These are phyloP conservation scores for Scartelaos histophorus DNA, from an alignment of 2,113 vertebrate genomes.

Conservation along the genomic window DNA sequence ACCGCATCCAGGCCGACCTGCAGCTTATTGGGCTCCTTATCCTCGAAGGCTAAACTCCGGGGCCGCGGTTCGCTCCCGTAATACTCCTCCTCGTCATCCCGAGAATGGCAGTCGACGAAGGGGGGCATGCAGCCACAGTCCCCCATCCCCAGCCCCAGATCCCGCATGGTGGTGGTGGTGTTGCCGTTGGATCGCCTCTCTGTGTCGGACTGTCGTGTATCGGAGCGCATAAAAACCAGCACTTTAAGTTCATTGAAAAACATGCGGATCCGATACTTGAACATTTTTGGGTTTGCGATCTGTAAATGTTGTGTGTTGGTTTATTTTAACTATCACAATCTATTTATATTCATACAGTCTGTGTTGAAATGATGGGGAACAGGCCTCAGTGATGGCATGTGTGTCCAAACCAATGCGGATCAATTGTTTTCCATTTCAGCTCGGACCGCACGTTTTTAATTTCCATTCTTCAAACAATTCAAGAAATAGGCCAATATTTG, in stretches of 20 bases:
- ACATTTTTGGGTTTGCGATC: constrained; percentile 81
- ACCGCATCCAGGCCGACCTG: constrained; percentile 86
- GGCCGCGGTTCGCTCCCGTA: constrained; percentile 84
- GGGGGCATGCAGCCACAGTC: constrained; percentile 87
- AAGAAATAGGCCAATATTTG: constrained; percentile 15
- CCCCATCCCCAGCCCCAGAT: constrained; percentile 79
- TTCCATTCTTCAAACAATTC: constrained; percentile 57
- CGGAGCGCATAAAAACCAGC: constrained; percentile 91
- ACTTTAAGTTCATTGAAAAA: constrained; percentile 96
- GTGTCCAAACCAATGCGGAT: constrained; percentile 72
- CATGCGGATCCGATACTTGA: constrained; percentile 96
- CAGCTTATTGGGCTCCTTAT: constrained; percentile 79
- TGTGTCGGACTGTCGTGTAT: constrained; percentile 83
- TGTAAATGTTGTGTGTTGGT: constrained; percentile 15
- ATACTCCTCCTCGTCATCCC: constrained; percentile 85
- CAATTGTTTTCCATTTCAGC: constrained; percentile 62
- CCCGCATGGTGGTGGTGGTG: constrained; percentile 73
- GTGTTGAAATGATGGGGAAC: constrained; percentile 10
- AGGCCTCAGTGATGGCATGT: constrained; percentile 70
- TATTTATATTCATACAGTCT: constrained; percentile 32
- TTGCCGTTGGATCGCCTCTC: constrained; percentile 64
- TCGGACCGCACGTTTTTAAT: constrained; percentile 54
- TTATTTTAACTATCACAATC: constrained; percentile 30
- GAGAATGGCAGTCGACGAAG: constrained; percentile 81
- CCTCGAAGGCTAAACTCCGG: constrained; percentile 82